Evolutionary conservation across 2,888 invertebrate species (phyloP).

Genomic region (Pandemis heparana): DNA sequence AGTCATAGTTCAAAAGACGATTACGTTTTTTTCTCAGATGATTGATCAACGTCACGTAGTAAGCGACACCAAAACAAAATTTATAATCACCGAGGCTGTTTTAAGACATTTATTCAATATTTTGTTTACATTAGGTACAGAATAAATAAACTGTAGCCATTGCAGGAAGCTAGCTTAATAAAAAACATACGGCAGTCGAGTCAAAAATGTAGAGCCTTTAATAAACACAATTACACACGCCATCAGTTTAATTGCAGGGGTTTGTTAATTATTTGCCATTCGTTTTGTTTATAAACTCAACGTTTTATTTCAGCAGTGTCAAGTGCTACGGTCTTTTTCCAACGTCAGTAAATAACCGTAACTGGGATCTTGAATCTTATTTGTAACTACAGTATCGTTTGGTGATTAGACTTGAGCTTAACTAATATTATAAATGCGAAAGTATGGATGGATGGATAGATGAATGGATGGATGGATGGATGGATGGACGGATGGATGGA

Average conservation of each 20-base stretch:
- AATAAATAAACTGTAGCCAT: background rate
- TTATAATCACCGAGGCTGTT: background rate
- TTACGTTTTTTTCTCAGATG: too few relatives aligned
- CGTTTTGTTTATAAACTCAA: constrained; percentile 17
- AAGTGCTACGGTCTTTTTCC: background rate
- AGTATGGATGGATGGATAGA: too few relatives aligned
- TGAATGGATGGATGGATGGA: too few relatives aligned
- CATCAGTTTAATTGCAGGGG: constrained; percentile 40
- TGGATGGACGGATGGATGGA: too few relatives aligned
- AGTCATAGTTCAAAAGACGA: too few relatives aligned
- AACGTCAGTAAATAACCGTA: background rate
- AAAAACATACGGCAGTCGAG: constrained; percentile 14
- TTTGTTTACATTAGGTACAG: too few relatives aligned
- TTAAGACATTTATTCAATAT: background rate
- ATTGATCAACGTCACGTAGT: too few relatives aligned
- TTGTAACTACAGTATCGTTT: background rate
- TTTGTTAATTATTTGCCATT: constrained; percentile 36
- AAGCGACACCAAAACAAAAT: background rate
- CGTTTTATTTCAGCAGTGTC: background rate
- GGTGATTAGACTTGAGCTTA: too few relatives aligned
- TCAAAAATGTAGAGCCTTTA: constrained; percentile 35
- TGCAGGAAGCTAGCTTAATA: constrained; percentile 1
- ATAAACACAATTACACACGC: constrained; percentile 43
- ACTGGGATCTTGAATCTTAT: background rate
- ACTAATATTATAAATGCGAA: too few relatives aligned